Evolutionary conservation across 2,888 invertebrate genomes (phyloP), one percentile per base, ranked within the genome.

Genomic region (Euclidia mi): DNA sequence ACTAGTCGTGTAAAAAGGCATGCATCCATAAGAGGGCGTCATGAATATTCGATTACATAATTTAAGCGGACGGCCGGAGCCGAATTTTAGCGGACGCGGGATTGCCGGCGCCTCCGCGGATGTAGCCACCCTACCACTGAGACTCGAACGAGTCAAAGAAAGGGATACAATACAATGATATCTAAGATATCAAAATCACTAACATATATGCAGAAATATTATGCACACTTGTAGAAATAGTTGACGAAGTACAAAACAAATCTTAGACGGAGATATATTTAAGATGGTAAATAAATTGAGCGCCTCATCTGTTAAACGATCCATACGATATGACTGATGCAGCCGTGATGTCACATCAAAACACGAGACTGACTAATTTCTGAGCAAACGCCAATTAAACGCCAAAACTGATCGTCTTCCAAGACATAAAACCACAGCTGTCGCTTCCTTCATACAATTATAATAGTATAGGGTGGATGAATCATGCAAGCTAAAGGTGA

Each of bases 1-100:
- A 65, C 78, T 80, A 79, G 59, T 46, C 51, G 47, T 68, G 69
- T 65, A 74, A 84, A 84, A 80, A 79, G 68, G 73, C 77, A 71
- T 84, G 82, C 80, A 83, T 70, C 79, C 64, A 81, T 68, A 67
- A 83, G 83, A 83, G 83, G 67, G 66, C 68, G 72, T 84, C 81
- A 80, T 85, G 84, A 84, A 89, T 90, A 90, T 88, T 84, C 84
- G 84, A 89, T 92, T 90, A 90, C 85, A 89, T 91, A 91, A 92
- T 86, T 87, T 84, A 88, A 85, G 78, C 76, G 81, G 73, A 77
- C 70, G 55, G 60, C 49, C 71, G 73, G 78, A 77, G 77, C 68
- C 75, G 64, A 78, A 73, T 73, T 79, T 79, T 69, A 76, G 74
- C 75, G 74, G 74, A 51, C 73, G 66, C 69, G 71, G 60, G 69